phyloP scores from a whole-genome alignment of 1,140 invertebrate species.

The Zaprionus inermis region DNA sequence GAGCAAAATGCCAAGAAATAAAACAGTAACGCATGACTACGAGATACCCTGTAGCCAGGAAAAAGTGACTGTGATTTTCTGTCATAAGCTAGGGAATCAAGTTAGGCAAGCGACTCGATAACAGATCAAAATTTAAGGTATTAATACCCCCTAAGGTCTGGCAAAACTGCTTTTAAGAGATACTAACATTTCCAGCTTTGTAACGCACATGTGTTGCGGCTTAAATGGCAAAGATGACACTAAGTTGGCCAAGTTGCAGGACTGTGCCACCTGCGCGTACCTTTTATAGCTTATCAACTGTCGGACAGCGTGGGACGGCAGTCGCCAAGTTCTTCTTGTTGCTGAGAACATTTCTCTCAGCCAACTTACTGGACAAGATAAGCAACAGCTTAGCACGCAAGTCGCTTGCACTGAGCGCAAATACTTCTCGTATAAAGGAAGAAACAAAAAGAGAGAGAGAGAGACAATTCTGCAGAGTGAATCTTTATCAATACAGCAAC shows the following conservation, averaged over 20 bases:
- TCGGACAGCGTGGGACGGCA: not conserved
- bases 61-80: not conserved
- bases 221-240: not conserved
- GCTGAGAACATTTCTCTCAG: not conserved
- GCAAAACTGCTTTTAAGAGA: not conserved
- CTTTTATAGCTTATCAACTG: not conserved
- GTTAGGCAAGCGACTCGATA: not conserved
- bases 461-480: not conserved
- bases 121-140: not conserved
- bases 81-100: not conserved
- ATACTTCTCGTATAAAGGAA: not conserved
- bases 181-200: not conserved
- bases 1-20: not conserved
- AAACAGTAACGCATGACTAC: not conserved
- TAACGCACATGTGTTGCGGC: not conserved
- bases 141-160: not conserved
- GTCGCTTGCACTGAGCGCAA: not conserved
- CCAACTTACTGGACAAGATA: not conserved
- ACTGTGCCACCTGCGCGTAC: not conserved
- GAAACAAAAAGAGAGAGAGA: not conserved
- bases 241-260: conserved; percentile 3
- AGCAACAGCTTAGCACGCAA: not conserved
- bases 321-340: not conserved
- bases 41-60: not conserved
- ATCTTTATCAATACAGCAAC: not conserved